Evolutionary conservation across 2,888 invertebrate species (phyloP).

Genomic region (Cephus sareptanus): DNA sequence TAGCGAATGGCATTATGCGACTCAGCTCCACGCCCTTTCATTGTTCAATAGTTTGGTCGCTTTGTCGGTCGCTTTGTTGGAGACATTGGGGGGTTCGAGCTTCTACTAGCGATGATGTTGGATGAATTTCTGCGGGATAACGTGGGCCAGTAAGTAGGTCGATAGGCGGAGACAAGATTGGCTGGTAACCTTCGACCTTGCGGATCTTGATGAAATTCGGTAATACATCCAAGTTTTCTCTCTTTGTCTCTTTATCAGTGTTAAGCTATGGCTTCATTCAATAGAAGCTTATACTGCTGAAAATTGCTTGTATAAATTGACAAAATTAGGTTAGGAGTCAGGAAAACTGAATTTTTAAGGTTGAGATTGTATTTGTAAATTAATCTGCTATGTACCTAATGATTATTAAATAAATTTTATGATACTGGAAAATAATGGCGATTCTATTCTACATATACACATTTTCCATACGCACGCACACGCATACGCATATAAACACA

Average conservation of each 20-base stretch:
- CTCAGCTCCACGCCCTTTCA: constrained; percentile 52
- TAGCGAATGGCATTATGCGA: not conserved
- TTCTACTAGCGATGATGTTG: constrained; percentile 7
- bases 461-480: no score
- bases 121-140: constrained; percentile 44
- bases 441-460: not conserved
- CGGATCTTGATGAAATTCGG: constrained; percentile 37
- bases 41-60: constrained; percentile 46
- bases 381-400: not conserved
- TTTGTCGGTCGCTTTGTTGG: constrained; percentile 26
- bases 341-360: not conserved
- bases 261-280: not conserved
- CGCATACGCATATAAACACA: no score
- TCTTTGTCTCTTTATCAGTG: constrained; percentile 23
- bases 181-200: constrained; percentile 52
- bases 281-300: not conserved
- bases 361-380: not conserved
- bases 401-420: not conserved
- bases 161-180: constrained; percentile 47
- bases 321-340: not conserved
- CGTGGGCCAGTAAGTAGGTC: constrained; percentile 45
- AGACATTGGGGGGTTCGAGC: constrained; percentile 11
- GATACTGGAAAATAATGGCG: not conserved
- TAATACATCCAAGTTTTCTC: constrained; percentile 47
- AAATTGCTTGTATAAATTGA: not conserved